phyloP scores from a whole-genome alignment of 2,113 vertebrate species.

The Hydropotes inermis region DNA sequence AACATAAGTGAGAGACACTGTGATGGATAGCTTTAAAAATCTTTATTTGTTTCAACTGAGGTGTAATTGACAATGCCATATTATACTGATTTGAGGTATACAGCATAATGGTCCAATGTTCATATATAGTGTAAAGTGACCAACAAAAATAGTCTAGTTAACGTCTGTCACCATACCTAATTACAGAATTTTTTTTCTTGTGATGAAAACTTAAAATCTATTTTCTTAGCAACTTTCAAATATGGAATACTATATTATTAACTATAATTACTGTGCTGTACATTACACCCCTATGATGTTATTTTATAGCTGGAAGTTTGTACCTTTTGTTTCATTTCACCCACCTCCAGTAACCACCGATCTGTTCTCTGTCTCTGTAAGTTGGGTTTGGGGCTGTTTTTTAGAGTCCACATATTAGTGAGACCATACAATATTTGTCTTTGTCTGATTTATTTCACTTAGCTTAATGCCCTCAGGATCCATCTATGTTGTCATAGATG shows the following conservation, averaged over 20 bases:
- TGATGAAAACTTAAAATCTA: background rate
- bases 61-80: background rate
- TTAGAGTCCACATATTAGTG: background rate
- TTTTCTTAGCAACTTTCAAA: background rate
- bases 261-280: background rate
- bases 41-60: background rate
- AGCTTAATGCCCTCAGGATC: background rate
- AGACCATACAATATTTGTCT: background rate
- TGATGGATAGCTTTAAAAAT: background rate
- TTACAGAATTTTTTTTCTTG: background rate
- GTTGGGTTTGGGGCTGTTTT: background rate
- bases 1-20: background rate
- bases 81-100: background rate
- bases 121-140: background rate
- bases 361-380: background rate
- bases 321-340: background rate
- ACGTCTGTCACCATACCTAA: background rate
- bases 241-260: background rate
- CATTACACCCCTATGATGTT: background rate
- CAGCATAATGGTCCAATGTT: background rate
- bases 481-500: background rate
- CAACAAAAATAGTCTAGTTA: background rate
- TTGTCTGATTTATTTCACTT: background rate
- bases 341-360: background rate
- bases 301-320: background rate